Conservation (phyloP, 2,797 vertebrate species). For the Natrix natrix region DNA sequence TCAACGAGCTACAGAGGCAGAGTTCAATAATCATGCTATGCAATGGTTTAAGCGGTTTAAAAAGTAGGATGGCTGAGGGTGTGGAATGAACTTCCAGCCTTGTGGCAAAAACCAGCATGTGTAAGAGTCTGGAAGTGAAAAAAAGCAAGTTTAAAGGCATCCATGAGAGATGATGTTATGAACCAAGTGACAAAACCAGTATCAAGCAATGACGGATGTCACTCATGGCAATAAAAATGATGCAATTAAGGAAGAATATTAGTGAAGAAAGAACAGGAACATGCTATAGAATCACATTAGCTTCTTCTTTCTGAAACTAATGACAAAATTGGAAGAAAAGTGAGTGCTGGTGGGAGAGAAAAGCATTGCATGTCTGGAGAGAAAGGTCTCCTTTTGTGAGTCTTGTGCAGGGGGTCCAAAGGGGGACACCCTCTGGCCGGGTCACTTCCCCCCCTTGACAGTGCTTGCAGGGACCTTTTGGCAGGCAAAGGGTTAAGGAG, state of each 20-base stretch:
- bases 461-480: conserved; percentile 67
- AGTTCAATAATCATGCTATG: not conserved
- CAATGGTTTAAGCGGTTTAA: not conserved
- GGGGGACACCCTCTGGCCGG: conserved; percentile 70
- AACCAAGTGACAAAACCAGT: not conserved
- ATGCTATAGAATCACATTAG: not conserved
- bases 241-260: not conserved
- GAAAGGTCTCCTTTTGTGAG: too few species aligned
- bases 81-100: not conserved
- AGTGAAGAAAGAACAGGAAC: not conserved
- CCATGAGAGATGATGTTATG: not conserved
- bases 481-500: conserved; percentile 86
- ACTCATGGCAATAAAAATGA: not conserved
- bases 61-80: not conserved
- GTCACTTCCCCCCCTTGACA: conserved; percentile 76
- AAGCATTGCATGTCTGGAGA: not conserved
- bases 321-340: not conserved
- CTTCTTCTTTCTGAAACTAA: not conserved
- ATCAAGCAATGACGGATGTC: not conserved
- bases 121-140: not conserved
- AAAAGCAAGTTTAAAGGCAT: not conserved
- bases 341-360: not conserved
- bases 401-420: not conserved
- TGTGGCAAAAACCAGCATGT: not conserved
- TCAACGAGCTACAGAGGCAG: not conserved